These are phyloP conservation scores for Sebastes melanostomus DNA, from an alignment of 2,797 vertebrate species.

Conservation along the genomic window DNA sequence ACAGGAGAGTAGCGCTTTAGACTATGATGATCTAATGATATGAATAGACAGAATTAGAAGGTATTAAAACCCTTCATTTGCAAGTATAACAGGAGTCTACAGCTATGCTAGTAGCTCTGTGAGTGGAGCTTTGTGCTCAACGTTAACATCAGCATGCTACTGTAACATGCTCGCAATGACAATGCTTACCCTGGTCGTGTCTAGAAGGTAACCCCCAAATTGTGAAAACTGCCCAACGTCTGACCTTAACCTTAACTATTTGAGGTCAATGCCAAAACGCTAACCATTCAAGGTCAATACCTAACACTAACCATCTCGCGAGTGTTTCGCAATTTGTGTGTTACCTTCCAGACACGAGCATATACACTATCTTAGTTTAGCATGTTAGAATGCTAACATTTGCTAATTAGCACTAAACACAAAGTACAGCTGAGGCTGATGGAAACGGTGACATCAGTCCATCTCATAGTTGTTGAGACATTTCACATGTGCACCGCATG, in stretches of 20 bases:
- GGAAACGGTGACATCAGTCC: background rate
- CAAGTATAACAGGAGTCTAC: background rate
- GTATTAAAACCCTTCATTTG: background rate
- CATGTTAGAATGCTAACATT: background rate
- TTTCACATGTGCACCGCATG: background rate
- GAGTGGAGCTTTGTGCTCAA: background rate
- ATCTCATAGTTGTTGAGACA: background rate
- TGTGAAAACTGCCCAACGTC: accelerated
- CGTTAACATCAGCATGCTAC: background rate
- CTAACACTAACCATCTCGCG: too few relatives aligned
- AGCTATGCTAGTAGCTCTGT: background rate
- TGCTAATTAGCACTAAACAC: background rate
- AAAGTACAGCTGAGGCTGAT: background rate
- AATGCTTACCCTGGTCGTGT: background rate
- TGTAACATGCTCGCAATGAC: background rate
- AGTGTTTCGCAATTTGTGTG: too few relatives aligned
- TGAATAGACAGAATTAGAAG: background rate
- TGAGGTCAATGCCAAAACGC: too few relatives aligned
- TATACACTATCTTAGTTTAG: background rate
- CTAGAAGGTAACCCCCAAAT: too few relatives aligned
- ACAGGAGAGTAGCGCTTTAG: background rate
- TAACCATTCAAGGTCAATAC: too few relatives aligned
- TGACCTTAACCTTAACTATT: too few relatives aligned
- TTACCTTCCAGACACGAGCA: too few relatives aligned
- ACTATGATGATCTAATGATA: background rate